A percentile compares a stretch with the other conserved stretches of the same genome.
Evolutionary conservation across 2,113 vertebrate genomes (phyloP).

Genomic region (Microcebus lehilahytsara): DNA sequence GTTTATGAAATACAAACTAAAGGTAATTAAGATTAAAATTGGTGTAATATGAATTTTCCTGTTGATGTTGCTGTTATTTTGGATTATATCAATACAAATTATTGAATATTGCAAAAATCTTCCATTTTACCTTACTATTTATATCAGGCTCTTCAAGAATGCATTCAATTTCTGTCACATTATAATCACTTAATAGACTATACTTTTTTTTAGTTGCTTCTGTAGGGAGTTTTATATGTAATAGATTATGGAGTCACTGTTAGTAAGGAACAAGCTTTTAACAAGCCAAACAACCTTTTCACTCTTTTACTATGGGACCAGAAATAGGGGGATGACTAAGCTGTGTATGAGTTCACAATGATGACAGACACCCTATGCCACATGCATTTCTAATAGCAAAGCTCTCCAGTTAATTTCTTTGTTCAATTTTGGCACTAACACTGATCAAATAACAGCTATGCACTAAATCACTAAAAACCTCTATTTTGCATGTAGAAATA

Average conservation of each 20-base stretch:
- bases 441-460: not conserved
- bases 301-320: not conserved
- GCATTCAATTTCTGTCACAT: not conserved
- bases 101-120: not conserved
- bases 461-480: not conserved
- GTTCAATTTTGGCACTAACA: not conserved
- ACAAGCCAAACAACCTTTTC: not conserved
- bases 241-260: not conserved
- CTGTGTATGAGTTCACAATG: not conserved
- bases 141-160: not conserved
- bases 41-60: not conserved
- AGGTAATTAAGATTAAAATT: not conserved
- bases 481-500: not conserved
- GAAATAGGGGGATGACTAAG: not conserved
- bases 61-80: conserved; percentile 18
- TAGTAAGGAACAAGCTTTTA: not conserved
- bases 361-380: not conserved
- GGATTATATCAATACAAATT: not conserved
- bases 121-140: not conserved
- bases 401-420: not conserved
- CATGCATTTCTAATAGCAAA: not conserved
- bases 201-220: not conserved
- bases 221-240: not conserved
- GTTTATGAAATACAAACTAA: not conserved
- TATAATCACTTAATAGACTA: not conserved